Conservation (phyloP, 2,888 invertebrate genomes). For the Euproctis similis region DNA sequence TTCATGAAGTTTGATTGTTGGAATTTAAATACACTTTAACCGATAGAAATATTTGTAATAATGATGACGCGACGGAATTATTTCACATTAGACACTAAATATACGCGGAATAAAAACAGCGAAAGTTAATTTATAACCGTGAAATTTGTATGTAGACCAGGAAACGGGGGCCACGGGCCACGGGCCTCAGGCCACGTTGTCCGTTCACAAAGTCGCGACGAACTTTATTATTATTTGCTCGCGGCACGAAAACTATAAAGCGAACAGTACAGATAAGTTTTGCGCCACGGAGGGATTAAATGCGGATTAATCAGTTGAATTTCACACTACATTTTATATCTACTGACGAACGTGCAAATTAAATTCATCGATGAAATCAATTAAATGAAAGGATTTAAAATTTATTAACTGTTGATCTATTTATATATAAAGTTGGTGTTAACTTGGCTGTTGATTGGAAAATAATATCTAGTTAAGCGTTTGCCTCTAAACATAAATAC, state of each 20-base stretch:
- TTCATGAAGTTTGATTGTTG: too few relatives aligned
- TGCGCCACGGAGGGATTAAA: slow-evolving; percentile 23
- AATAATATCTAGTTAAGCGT: too few relatives aligned
- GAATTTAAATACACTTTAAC: too few relatives aligned
- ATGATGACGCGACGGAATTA: too few relatives aligned
- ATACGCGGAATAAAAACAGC: slow-evolving; percentile 14
- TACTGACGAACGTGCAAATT: too few relatives aligned
- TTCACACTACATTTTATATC: slow-evolving; percentile 9
- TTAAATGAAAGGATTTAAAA: neutral
- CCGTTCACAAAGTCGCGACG: slow-evolving; percentile 33
- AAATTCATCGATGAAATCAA: slow-evolving; percentile 1
- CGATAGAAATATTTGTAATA: too few relatives aligned
- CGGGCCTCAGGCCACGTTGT: too few relatives aligned
- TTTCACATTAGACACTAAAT: too few relatives aligned
- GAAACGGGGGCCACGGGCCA: slow-evolving; percentile 30
- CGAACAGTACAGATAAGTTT: slow-evolving; percentile 50
- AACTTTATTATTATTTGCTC: slow-evolving; percentile 55
- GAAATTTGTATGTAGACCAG: slow-evolving; percentile 29
- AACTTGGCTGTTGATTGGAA: too few relatives aligned
- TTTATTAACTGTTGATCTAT: too few relatives aligned
- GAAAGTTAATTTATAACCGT: slow-evolving; percentile 31
- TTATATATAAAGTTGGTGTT: too few relatives aligned
- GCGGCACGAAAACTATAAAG: slow-evolving; percentile 49
- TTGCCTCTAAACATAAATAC: too few relatives aligned
- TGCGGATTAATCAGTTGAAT: slow-evolving; percentile 16